Conservation (phyloP, 2,797 vertebrate genomes). For the Diceros bicornis region DNA sequence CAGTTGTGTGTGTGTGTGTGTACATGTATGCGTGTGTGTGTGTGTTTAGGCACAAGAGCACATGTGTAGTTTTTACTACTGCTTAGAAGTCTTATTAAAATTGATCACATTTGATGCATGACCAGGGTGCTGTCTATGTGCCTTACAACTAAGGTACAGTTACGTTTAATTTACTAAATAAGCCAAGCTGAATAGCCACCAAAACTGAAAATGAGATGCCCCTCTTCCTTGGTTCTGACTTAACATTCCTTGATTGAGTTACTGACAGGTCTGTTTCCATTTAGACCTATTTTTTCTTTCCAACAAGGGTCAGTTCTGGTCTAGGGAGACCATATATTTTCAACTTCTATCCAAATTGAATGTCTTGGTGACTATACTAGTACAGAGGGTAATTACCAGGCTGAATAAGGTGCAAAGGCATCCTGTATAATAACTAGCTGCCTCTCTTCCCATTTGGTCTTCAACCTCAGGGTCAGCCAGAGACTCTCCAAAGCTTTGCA, state of each 20-base stretch:
- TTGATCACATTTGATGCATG: neutral
- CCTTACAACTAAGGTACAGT: neutral
- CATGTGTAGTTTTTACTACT: neutral
- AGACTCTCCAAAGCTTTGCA: neutral
- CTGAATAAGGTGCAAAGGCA: neutral
- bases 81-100: conserved; percentile 18
- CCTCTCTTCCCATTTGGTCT: neutral
- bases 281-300: neutral
- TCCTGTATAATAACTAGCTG: neutral
- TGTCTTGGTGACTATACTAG: no score
- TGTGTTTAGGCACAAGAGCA: neutral
- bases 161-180: neutral
- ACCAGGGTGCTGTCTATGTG: neutral
- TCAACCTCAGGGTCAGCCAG: neutral
- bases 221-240: neutral
- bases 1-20: neutral
- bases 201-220: neutral
- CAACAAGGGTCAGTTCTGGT: neutral
- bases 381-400: neutral
- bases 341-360: neutral
- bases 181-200: neutral
- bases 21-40: neutral
- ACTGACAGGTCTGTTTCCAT: neutral
- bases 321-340: neutral
- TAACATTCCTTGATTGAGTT: neutral